phyloP scores from a whole-genome alignment of 2,888 invertebrate species.

The Flexamia atlantica region DNA sequence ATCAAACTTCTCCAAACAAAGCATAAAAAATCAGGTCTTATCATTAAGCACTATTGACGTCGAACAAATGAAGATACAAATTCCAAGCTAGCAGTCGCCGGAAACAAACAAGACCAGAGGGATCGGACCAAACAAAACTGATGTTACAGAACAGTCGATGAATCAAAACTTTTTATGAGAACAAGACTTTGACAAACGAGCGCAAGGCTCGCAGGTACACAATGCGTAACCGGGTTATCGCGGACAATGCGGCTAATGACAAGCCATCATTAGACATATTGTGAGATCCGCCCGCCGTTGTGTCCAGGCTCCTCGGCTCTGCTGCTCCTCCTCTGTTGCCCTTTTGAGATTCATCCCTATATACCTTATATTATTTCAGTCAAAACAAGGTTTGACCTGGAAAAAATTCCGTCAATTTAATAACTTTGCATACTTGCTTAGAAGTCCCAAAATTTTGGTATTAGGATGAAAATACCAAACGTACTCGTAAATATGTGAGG shows the following conservation, averaged over 20 bases:
- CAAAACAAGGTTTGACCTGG: too few relatives aligned
- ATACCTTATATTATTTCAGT: too few relatives aligned
- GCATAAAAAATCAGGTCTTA: too few relatives aligned
- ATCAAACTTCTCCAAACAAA: too few relatives aligned
- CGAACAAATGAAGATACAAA: not conserved
- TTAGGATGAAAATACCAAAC: too few relatives aligned
- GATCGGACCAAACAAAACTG: not conserved
- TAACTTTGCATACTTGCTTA: too few relatives aligned
- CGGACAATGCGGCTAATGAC: conserved; percentile 55
- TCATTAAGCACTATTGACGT: not conserved
- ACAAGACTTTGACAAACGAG: conserved; percentile 55
- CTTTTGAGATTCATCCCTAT: too few relatives aligned
- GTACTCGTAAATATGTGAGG: too few relatives aligned
- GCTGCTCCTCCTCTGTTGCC: not conserved
- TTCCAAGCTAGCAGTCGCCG: not conserved
- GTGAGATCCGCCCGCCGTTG: conserved; percentile 45
- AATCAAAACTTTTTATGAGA: conserved; percentile 46
- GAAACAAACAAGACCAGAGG: not conserved
- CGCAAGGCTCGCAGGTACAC: conserved; percentile 34
- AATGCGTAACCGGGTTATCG: conserved; percentile 50
- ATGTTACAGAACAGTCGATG: not conserved
- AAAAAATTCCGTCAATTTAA: too few relatives aligned
- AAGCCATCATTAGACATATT: conserved; percentile 56
- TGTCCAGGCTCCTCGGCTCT: not conserved
- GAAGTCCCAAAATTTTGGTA: too few relatives aligned